Conservation (phyloP, 1,140 invertebrate species). For the Listronotus oregonensis region DNA sequence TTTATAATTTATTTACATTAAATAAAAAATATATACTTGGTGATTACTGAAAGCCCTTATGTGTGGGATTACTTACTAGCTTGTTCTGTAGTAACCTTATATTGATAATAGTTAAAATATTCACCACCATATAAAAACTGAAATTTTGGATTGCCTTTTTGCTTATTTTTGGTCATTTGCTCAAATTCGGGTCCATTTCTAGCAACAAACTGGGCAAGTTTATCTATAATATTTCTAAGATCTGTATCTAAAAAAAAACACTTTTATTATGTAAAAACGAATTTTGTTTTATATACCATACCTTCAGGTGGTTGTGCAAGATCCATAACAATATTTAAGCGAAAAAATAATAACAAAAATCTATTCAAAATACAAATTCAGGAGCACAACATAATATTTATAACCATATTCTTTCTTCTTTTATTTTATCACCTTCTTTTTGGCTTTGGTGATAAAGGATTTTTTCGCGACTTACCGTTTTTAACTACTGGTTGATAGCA, state of each 20-base stretch:
- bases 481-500: no score
- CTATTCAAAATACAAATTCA: no score
- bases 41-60: no score
- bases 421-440: no score
- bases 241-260: slow-evolving; percentile 74
- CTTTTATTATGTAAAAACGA: not conserved
- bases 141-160: slow-evolving; percentile 96
- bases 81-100: slow-evolving; percentile 90
- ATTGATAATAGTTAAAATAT: slow-evolving; percentile 95
- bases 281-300: not conserved
- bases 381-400: no score
- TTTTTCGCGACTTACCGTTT: no score
- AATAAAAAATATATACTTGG: no score
- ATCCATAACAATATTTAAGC: no score
- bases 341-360: not conserved
- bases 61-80: slow-evolving; percentile 81
- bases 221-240: slow-evolving; percentile 95
- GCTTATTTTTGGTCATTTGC: slow-evolving; percentile 96
- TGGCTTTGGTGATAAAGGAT: no score
- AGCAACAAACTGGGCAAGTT: slow-evolving; percentile 96
- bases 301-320: no score
- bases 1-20: no score
- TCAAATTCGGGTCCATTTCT: slow-evolving; percentile 98
- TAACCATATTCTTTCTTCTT: no score
- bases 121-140: slow-evolving; percentile 95